Evolutionary conservation across 2,797 vertebrate species (phyloP).

Genomic region (Antennarius maculatus): DNA sequence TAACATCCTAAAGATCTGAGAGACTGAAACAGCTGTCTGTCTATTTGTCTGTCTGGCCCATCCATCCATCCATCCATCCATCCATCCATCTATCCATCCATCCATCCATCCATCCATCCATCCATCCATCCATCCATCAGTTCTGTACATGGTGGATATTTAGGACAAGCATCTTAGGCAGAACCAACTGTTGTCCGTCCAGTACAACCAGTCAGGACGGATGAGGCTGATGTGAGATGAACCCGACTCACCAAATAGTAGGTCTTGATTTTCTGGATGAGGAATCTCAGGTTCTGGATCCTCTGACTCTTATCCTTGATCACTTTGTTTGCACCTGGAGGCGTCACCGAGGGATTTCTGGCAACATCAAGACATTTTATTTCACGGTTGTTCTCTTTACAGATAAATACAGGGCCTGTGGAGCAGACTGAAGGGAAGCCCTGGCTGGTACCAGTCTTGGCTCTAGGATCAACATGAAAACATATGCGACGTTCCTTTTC

Average conservation of each 20-base stretch:
- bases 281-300: slow-evolving; percentile 89
- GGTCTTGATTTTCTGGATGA: slow-evolving; percentile 90
- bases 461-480: slow-evolving; percentile 33
- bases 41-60: no score
- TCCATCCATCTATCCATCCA: no score
- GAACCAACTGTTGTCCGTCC: slow-evolving; percentile 45
- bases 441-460: slow-evolving; percentile 35
- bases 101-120: no score
- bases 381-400: slow-evolving; percentile 3
- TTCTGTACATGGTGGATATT: slow-evolving; percentile 67
- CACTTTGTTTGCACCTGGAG: slow-evolving; percentile 86
- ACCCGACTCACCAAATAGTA: slow-evolving; percentile 90
- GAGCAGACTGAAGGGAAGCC: slow-evolving; percentile 11
- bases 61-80: no score
- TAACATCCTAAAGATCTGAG: no score
- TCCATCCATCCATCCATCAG: no score
- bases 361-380: slow-evolving; percentile 23
- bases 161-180: slow-evolving; percentile 73
- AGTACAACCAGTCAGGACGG: slow-evolving; percentile 24
- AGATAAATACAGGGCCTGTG: slow-evolving; percentile 16
- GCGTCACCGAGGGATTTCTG: slow-evolving; percentile 88
- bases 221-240: slow-evolving; percentile 11
- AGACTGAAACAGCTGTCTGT: no score
- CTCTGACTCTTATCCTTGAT: slow-evolving; percentile 88
- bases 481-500: slow-evolving; percentile 46